phyloP scores from a whole-genome alignment of 2,113 vertebrate genomes.

The Albula glossodonta region DNA sequence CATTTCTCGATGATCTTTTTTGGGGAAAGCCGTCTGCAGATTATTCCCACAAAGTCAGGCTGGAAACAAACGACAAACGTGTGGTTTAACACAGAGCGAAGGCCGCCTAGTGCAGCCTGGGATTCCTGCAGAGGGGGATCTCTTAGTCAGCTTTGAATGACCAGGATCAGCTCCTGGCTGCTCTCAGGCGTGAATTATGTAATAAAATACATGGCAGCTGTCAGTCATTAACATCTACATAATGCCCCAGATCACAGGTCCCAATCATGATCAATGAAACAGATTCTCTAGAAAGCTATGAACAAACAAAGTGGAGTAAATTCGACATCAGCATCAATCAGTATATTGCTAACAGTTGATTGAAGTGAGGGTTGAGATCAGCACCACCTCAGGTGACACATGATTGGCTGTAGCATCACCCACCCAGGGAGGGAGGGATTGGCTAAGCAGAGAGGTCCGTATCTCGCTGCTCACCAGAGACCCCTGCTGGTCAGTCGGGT shows the following conservation, averaged over 20 bases:
- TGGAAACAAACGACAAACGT: conserved; percentile 46
- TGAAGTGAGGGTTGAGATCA: too few species aligned
- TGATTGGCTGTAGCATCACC: too few species aligned
- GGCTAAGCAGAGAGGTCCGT: too few species aligned
- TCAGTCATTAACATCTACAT: neutral
- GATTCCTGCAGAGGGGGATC: neutral
- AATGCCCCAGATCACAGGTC: neutral
- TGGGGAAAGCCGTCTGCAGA: conserved; percentile 87
- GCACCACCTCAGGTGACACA: too few species aligned
- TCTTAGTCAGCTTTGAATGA: neutral
- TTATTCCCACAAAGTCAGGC: conserved; percentile 90
- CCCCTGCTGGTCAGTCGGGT: too few species aligned
- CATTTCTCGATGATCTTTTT: conserved; percentile 93
- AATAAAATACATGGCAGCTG: neutral
- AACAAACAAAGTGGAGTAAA: too few species aligned
- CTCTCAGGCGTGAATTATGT: neutral
- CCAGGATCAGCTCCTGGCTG: neutral
- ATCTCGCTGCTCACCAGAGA: too few species aligned
- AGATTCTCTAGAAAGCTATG: too few species aligned
- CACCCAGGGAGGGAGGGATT: too few species aligned
- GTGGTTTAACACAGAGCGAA: neutral
- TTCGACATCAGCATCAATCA: too few species aligned
- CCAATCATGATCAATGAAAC: too few species aligned
- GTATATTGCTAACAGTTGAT: too few species aligned
- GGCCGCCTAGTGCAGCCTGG: neutral